Percentiles rank a stretch among this genome's conserved stretches.
Conservation (phyloP, 2,888 invertebrate genomes). For the Macrosiphum euphorbiae region DNA sequence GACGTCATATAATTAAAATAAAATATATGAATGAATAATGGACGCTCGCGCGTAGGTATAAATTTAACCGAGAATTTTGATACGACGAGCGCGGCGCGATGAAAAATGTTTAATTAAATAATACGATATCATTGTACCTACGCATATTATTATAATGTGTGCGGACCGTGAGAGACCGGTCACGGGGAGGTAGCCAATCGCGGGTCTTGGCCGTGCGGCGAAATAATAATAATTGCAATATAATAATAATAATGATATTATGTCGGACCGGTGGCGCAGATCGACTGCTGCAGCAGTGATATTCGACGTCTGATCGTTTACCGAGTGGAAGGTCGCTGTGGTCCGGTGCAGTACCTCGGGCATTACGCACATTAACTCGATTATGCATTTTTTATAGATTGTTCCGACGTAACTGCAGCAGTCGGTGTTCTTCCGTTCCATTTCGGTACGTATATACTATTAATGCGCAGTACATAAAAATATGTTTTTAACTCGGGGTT, state of each 20-base stretch:
- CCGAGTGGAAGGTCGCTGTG: constrained; percentile 46
- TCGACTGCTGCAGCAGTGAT: constrained; percentile 31
- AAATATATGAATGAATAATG: neutral
- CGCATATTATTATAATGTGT: neutral
- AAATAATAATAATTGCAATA: constrained; percentile 35
- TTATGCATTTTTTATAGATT: neutral
- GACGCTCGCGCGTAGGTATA: neutral
- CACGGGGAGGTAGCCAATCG: constrained; percentile 47
- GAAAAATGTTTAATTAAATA: neutral
- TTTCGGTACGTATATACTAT: neutral
- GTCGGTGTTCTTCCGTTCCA: neutral
- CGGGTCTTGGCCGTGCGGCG: constrained; percentile 1
- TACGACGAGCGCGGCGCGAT: neutral
- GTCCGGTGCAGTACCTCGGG: neutral
- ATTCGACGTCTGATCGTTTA: constrained; percentile 52
- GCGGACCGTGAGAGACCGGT: neutral
- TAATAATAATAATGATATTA: neutral
- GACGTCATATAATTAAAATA: neutral
- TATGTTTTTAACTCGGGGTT: neutral
- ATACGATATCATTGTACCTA: neutral
- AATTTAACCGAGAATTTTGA: neutral
- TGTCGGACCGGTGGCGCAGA: neutral
- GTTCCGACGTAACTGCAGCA: neutral
- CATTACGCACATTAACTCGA: neutral
- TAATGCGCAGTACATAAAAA: constrained; percentile 2